Evolutionary conservation across 2,113 vertebrate genomes (phyloP).

Genomic region (Sprattus sprattus): DNA sequence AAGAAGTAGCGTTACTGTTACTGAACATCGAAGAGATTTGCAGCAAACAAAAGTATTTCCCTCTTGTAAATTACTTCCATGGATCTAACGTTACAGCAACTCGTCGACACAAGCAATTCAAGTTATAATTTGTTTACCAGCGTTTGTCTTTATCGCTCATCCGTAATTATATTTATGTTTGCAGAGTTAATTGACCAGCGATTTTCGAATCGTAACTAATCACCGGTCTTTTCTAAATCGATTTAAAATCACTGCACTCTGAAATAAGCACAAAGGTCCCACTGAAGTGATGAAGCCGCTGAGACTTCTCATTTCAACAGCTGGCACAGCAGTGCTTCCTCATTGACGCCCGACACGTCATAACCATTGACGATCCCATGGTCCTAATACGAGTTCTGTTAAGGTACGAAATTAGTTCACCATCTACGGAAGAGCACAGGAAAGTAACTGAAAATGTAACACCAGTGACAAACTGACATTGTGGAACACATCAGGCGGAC

Average conservation of each 20-base stretch:
- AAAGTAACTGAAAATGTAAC: too few relatives aligned
- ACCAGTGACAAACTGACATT: too few relatives aligned
- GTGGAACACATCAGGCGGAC: too few relatives aligned
- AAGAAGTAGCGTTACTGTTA: neutral
- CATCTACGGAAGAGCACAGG: too few relatives aligned
- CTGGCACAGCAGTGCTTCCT: constrained; percentile 3
- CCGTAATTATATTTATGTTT: neutral
- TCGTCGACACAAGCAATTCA: neutral
- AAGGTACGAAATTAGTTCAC: neutral
- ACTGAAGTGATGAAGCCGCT: neutral
- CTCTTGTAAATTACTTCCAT: neutral
- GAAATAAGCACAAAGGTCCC: neutral
- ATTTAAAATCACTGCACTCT: neutral
- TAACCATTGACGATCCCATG: neutral
- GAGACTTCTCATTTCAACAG: constrained; percentile 13
- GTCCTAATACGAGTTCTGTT: neutral
- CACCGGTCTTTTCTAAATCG: neutral
- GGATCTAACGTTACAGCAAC: neutral
- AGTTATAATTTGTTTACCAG: neutral
- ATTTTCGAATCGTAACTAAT: neutral
- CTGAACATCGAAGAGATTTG: neutral
- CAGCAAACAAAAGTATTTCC: neutral
- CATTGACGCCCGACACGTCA: neutral
- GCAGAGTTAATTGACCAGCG: neutral
- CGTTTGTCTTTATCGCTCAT: neutral